A percentile compares a stretch with the other conserved stretches of the same genome.
Evolutionary conservation across 2,797 vertebrate genomes (phyloP).

Genomic region (Aldrovandia affinis): DNA sequence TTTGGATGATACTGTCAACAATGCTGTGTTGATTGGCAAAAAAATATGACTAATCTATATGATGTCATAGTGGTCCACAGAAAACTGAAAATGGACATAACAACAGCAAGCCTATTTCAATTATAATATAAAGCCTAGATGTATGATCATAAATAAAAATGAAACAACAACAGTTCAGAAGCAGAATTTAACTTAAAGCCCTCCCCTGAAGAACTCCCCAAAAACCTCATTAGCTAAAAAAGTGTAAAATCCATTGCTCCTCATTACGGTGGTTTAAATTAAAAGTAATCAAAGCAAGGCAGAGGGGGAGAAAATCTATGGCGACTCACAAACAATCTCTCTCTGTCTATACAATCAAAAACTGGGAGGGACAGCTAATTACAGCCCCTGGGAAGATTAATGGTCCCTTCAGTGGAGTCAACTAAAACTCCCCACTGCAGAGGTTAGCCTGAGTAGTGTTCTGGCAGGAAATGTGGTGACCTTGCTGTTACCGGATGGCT

Average conservation of each 20-base stretch:
- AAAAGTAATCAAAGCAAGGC: constrained; percentile 47
- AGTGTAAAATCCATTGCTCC: constrained; percentile 74
- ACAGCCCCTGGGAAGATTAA: constrained; percentile 71
- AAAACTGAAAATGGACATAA: no score
- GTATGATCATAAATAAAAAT: constrained; percentile 41
- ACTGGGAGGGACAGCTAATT: constrained; percentile 74
- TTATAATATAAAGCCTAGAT: neutral
- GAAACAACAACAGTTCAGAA: constrained; percentile 47
- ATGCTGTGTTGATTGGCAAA: no score
- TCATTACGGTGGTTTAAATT: constrained; percentile 68
- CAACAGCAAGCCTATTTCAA: neutral
- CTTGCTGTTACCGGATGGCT: neutral
- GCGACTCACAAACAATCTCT: constrained; percentile 69
- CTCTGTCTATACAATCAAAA: constrained; percentile 72
- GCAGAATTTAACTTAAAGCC: constrained; percentile 53
- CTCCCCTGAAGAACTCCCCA: constrained; percentile 58
- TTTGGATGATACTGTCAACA: no score
- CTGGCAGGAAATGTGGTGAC: neutral
- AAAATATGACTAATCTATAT: no score
- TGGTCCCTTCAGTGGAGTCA: constrained; percentile 63
- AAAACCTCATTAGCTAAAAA: constrained; percentile 71
- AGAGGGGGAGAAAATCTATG: constrained; percentile 66
- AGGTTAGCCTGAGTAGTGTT: constrained; percentile 16
- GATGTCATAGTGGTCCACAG: no score
- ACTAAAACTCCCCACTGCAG: constrained; percentile 24